These are phyloP conservation scores for Notarius quadriscutis DNA, from an alignment of 2,113 vertebrate species.

Conservation along the genomic window DNA sequence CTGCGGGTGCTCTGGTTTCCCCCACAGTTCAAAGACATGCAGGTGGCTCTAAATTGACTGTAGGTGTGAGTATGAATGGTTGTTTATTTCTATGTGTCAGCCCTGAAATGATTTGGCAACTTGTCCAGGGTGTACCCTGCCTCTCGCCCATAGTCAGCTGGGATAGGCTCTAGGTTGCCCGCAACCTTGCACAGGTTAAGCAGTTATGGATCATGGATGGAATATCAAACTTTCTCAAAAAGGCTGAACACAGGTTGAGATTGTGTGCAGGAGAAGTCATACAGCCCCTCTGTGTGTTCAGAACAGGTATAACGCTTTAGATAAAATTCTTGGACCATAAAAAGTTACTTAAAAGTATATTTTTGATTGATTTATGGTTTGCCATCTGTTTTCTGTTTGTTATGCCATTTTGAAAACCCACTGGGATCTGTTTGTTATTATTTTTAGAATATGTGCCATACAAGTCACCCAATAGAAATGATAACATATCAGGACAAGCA, in stretches of 20 bases:
- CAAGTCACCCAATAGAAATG: not conserved
- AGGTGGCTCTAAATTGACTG: no score
- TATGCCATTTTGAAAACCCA: not conserved
- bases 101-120: no score
- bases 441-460: not conserved
- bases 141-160: no score
- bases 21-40: no score
- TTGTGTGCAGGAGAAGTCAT: not conserved
- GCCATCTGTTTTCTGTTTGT: not conserved
- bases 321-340: not conserved
- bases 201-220: no score
- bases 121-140: no score
- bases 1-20: no score
- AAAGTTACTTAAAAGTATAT: not conserved
- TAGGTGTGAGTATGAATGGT: no score
- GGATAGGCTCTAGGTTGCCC: no score
- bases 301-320: not conserved
- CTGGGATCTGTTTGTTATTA: no score
- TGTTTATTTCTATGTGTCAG: no score
- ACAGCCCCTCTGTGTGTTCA: slow-evolving; percentile 1
- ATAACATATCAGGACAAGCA: not conserved
- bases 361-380: not conserved
- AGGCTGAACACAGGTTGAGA: not conserved
- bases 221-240: not conserved
- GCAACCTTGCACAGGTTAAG: no score